Evolutionary conservation across 2,113 vertebrate species (phyloP), one percentile per base, ranked within the genome.

Genomic region (Takifugu bimaculatus): DNA sequence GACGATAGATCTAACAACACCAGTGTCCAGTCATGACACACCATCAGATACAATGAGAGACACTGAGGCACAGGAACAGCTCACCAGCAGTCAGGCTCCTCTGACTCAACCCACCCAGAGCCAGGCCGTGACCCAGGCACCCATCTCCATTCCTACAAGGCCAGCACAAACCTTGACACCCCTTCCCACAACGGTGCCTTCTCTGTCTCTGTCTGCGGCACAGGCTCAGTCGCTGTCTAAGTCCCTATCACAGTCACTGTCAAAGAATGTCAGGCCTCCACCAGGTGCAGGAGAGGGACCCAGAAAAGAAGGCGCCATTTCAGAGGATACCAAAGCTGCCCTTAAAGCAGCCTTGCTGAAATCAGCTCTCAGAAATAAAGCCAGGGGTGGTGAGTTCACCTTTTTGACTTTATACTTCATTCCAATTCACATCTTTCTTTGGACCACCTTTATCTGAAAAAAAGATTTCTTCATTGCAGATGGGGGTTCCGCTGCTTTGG

Each of bases 291-390:
- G 75, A 13, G 92, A 88, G 6, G 87, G 83, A 0, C 85, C 91
- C 2, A 92, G 93, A 63, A 91, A 89, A 60, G 95, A 96, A 4
- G 94, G 95, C 0, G 92, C 94, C 25, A 98, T 98, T 83, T 98
- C 96, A 0, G 93, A 96, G 4, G 94, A 96, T 63, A 96, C 96
- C 42, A 98, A 98, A 79, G 92, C 93, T 0, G 95, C 96, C 1
- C 94, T 98, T 3, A 97, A 93, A 76, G 94, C 95, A 0, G 93
- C 92, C 4, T 80, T 98, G 68, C 86, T 95, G 9, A 96, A 96
- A 75, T 94, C 95, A 0, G 91, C 92, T n/a, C 83, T 94, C 69
- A 89, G 93, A 76, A 93, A 96, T 75, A 94, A 90, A 68, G 89
- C 90, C 54, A 91, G 91, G 88, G 92, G 94, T 91, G 94, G 95